Evolutionary conservation across 2,797 vertebrate genomes (phyloP), one percentile per base, ranked within the genome.

Genomic region (Morelia viridis): DNA sequence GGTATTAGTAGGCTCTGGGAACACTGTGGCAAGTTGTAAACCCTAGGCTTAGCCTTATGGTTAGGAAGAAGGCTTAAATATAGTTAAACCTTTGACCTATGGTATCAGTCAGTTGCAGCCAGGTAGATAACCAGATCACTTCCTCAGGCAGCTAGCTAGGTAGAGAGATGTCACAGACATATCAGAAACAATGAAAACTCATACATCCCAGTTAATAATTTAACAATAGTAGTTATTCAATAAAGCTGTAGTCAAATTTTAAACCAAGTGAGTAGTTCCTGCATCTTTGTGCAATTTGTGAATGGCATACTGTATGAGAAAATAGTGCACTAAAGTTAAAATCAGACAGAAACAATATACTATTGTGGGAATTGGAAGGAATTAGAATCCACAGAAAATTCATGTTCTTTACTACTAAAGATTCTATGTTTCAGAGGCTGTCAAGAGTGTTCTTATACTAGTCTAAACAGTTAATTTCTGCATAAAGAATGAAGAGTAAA

Each of bases 381-480:
- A 80, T 80, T 41, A 65, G 22, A 89, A 84, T 57, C 24, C 5
- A 19, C 56, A 17, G 1, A 46, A 56, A 68, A 89, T 68, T 5
- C 15, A 89, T 11, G 17, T 31, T 46, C 41, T 28, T 41, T 89
- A 46, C 46, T 83, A 8, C 10, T 41, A 8, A 19, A 90, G 41
- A 3, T 19, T 50, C 35, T 46, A 12, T 90, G 2, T 91, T 93
- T 76, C 92, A 89, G 68, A 68, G 60, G 17, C 1, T 90, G 95
- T 85, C 80, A 85, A 91, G 35, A 85, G n/a, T 71, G 24, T 46
- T 92, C 89, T 94, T 91, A 90, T 92, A 93, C 86, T 68, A 92
- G 95, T 95, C 93, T 89, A 92, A 68, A 56, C n/a, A 57, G 92
- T 91, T 95, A 95, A 89, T 89, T 91, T 89, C 61, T 91, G 17